Evolutionary conservation across 1,140 invertebrate genomes (phyloP).

Genomic region (Zaprionus africanus): DNA sequence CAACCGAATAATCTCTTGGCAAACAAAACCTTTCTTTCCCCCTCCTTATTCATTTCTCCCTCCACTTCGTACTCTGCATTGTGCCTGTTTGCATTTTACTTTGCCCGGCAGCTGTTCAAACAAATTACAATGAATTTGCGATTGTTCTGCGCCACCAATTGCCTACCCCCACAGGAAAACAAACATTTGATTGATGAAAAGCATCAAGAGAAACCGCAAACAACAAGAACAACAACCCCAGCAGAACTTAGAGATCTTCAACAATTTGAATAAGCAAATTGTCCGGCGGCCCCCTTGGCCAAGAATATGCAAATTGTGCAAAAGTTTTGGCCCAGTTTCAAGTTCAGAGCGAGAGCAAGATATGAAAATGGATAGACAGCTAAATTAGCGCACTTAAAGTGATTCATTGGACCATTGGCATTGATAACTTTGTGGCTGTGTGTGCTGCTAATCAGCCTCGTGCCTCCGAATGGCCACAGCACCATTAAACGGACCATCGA

Average conservation of each 20-base stretch:
- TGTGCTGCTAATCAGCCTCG: slow-evolving; percentile 47
- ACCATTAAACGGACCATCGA: slow-evolving; percentile 39
- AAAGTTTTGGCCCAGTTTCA: slow-evolving; percentile 22
- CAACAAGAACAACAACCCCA: slow-evolving; percentile 20
- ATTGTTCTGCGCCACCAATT: slow-evolving; percentile 54
- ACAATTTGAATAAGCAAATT: slow-evolving; percentile 71
- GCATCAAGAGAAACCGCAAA: slow-evolving; percentile 53
- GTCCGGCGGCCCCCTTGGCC: slow-evolving; percentile 6
- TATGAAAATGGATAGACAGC: slow-evolving; percentile 41
- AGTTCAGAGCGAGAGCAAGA: slow-evolving; percentile 19
- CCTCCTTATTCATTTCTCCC: too few species aligned
- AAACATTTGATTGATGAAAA: slow-evolving; percentile 79
- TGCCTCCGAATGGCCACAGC: slow-evolving; percentile 13
- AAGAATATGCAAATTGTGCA: slow-evolving; percentile 58
- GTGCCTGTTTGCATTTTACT: slow-evolving; percentile 47
- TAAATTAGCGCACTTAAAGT: slow-evolving; percentile 76
- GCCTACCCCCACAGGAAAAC: slow-evolving; percentile 12
- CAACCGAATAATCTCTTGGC: slow-evolving; percentile 58
- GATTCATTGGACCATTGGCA: slow-evolving; percentile 56
- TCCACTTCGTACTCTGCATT: not conserved
- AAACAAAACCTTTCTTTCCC: slow-evolving; percentile 46
- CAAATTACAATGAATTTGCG: slow-evolving; percentile 80
- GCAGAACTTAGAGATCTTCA: slow-evolving; percentile 55
- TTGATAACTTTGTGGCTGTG: slow-evolving; percentile 74
- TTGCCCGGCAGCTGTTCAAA: slow-evolving; percentile 69